Percentiles rank a stretch among this genome's conserved stretches.
phyloP scores from a whole-genome alignment of 2,888 invertebrate species.

The Mythimna albipuncta region DNA sequence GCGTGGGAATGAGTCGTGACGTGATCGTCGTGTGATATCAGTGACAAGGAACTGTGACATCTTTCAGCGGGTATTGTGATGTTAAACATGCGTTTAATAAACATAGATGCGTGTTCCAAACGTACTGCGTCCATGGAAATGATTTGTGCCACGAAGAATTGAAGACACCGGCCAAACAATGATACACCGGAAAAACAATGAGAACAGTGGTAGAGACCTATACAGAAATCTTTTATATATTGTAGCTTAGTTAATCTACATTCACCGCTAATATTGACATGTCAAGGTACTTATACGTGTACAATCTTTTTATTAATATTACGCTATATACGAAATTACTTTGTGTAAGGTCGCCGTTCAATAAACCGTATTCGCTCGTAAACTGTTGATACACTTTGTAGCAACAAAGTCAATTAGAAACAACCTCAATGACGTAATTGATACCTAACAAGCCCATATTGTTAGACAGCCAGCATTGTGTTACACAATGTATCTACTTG shows the following conservation, averaged over 20 bases:
- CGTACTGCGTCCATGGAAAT: slow-evolving; percentile 29
- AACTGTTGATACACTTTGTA: slow-evolving; percentile 48
- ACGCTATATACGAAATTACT: slow-evolving; percentile 33
- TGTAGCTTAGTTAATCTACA: slow-evolving; percentile 8
- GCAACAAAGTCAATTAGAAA: slow-evolving; percentile 53
- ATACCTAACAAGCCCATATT: slow-evolving; percentile 61
- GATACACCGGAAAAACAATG: slow-evolving; percentile 37
- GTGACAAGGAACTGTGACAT: slow-evolving; percentile 63
- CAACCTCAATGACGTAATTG: slow-evolving; percentile 64
- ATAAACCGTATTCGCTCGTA: slow-evolving; percentile 36
- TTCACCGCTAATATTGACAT: slow-evolving; percentile 19
- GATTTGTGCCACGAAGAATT: slow-evolving; percentile 44
- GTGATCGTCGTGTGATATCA: slow-evolving; percentile 50
- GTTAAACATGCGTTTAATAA: slow-evolving; percentile 65
- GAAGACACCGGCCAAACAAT: slow-evolving; percentile 38
- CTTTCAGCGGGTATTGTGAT: slow-evolving; percentile 65
- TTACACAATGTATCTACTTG: slow-evolving; percentile 61
- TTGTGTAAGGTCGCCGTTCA: slow-evolving; percentile 41
- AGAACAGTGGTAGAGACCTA: slow-evolving; percentile 27
- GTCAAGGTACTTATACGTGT: slow-evolving; percentile 26
- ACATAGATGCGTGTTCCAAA: slow-evolving; percentile 47
- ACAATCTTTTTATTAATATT: slow-evolving; percentile 25
- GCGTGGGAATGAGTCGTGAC: slow-evolving; percentile 42
- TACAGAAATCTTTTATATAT: slow-evolving; percentile 22
- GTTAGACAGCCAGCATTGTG: slow-evolving; percentile 62